Conservation (phyloP, 23 tunicate genomes). For the Oikopleura dioica region DNA sequence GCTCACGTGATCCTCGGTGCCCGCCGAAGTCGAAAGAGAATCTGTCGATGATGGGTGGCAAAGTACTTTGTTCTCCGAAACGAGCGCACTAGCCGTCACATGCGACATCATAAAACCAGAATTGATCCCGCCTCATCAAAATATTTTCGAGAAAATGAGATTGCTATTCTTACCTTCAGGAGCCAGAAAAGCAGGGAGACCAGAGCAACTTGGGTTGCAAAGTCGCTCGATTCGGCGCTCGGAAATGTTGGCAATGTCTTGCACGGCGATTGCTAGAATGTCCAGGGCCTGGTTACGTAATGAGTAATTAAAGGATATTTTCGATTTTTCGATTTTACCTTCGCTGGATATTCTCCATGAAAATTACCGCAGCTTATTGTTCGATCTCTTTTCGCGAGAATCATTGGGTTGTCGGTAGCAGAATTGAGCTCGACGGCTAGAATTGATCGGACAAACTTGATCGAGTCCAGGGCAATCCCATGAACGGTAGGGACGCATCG, state of each 20-base stretch:
- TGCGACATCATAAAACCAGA: neutral
- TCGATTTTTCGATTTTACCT: too few relatives aligned
- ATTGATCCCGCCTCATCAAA: neutral
- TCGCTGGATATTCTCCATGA: constrained; percentile 97
- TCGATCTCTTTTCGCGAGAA: constrained; percentile 27
- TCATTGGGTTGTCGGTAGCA: constrained; percentile 91
- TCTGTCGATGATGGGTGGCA: neutral
- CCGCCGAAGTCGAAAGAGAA: neutral
- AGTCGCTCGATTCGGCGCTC: constrained; percentile 80
- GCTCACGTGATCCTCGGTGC: neutral
- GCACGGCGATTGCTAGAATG: constrained; percentile 69
- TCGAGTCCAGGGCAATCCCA: constrained; percentile 74
- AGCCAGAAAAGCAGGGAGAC: constrained; percentile 62
- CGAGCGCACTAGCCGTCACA: neutral
- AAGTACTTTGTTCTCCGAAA: neutral
- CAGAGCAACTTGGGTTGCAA: constrained; percentile 29
- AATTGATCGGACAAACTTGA: constrained; percentile 38
- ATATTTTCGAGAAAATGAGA: neutral
- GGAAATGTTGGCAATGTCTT: constrained; percentile 53
- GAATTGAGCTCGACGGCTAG: constrained; percentile 59
- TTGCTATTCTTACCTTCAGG: neutral
- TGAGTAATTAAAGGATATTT: too few relatives aligned
- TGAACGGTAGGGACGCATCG: constrained; percentile 91
- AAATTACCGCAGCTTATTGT: constrained; percentile 87
- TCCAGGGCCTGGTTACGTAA: too few relatives aligned